A percentile compares a stretch with the other conserved stretches of the same genome.
These are phyloP conservation scores for Cygnus atratus DNA, from an alignment of 2,113 vertebrate genomes.

Conservation along the genomic window DNA sequence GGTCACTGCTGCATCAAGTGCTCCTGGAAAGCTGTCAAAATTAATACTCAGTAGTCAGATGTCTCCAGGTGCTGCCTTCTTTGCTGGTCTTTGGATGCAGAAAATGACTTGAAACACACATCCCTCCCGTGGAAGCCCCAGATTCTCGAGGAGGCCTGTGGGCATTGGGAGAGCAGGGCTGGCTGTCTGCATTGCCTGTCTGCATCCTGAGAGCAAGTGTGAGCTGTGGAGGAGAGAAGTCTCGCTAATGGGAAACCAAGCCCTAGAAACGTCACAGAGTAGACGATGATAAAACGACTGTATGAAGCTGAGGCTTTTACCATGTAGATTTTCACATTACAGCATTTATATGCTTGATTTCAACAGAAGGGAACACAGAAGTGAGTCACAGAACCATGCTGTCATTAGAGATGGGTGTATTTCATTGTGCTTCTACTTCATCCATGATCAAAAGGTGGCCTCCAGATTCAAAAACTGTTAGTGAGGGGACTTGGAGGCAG, in stretches of 20 bases:
- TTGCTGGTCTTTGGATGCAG: not conserved
- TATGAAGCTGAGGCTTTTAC: not conserved
- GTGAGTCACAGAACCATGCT: not conserved
- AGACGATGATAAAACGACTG: not conserved
- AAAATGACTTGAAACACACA: not conserved
- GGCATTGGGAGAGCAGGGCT: not conserved
- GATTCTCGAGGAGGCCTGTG: not conserved
- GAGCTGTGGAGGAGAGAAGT: not conserved
- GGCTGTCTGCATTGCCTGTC: not conserved
- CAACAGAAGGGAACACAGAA: not conserved
- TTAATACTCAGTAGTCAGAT: not conserved
- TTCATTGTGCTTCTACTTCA: not conserved
- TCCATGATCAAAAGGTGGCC: not conserved
- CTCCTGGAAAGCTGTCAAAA: not conserved
- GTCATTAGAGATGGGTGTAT: not conserved
- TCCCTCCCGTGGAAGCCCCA: not conserved
- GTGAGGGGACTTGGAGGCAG: not conserved
- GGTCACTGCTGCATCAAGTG: not conserved
- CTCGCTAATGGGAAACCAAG: not conserved
- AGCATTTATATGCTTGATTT: not conserved
- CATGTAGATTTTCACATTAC: not conserved
- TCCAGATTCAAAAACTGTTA: not conserved
- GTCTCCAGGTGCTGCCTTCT: not conserved
- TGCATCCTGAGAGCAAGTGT: not conserved
- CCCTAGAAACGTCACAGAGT: not conserved